These are phyloP conservation scores for Pycnonotus jocosus DNA, from an alignment of 2,113 vertebrate genomes.

Conservation along the genomic window DNA sequence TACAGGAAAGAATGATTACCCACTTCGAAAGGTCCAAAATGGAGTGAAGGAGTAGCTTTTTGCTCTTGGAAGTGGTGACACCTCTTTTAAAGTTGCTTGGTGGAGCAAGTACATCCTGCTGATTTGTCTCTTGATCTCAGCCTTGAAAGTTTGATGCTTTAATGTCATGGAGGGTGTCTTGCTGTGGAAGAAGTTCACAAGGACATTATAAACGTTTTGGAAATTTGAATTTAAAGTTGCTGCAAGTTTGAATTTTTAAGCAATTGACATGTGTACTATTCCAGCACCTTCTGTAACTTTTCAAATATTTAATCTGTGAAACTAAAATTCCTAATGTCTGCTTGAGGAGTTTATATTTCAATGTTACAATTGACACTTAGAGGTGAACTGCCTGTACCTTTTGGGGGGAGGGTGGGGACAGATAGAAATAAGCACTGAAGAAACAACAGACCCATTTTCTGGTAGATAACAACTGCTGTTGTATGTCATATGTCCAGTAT, in stretches of 20 bases:
- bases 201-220: constrained; percentile 57
- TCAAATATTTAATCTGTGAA: constrained; percentile 72
- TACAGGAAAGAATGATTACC: constrained; percentile 82
- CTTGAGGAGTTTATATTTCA: constrained; percentile 66
- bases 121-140: constrained; percentile 61
- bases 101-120: constrained; percentile 59
- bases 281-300: constrained; percentile 73
- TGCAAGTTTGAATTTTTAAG: constrained; percentile 70
- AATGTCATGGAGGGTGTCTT: constrained; percentile 34
- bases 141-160: constrained; percentile 53
- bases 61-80: constrained; percentile 32
- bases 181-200: constrained; percentile 56
- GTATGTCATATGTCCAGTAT: neutral
- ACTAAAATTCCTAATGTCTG: constrained; percentile 73
- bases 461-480: constrained; percentile 19
- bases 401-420: constrained; percentile 28
- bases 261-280: constrained; percentile 68
- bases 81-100: constrained; percentile 24
- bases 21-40: constrained; percentile 86
- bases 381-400: constrained; percentile 62
- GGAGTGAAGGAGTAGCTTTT: constrained; percentile 69
- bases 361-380: constrained; percentile 46
- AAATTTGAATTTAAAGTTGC: constrained; percentile 65
- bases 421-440: constrained; percentile 26
- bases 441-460: constrained; percentile 47